These are phyloP conservation scores for Drosophila chauvacae DNA, from an alignment of 1,140 invertebrate species.

Conservation along the genomic window DNA sequence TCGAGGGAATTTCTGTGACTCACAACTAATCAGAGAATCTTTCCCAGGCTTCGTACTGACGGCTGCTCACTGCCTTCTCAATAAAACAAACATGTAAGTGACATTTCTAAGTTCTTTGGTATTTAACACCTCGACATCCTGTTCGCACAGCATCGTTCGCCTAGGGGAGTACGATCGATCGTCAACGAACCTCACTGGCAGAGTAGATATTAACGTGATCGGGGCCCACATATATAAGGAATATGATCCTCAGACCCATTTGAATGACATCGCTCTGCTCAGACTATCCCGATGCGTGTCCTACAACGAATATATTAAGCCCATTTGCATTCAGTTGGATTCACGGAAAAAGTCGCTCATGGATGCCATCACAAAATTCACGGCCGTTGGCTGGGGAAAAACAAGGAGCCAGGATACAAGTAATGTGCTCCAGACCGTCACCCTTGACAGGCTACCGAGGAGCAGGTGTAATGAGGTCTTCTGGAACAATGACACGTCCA, in stretches of 20 bases:
- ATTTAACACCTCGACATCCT: background rate
- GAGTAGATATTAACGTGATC: background rate
- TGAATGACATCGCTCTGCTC: constrained; percentile 16
- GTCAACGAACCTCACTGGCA: no score
- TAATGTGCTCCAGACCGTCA: background rate
- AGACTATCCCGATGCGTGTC: background rate
- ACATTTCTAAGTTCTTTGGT: background rate
- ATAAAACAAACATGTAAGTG: constrained; percentile 1
- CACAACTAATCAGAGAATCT: background rate
- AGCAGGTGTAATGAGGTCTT: background rate
- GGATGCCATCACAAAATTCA: background rate
- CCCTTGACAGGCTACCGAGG: background rate
- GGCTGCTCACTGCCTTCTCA: constrained; percentile 2
- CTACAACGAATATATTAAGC: background rate
- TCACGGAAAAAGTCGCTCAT: background rate
- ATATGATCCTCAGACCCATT: accelerated
- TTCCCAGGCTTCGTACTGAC: constrained; percentile 16
- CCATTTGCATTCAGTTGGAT: constrained; percentile 19
- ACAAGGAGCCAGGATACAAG: background rate
- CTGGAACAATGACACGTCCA: background rate
- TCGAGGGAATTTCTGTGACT: background rate
- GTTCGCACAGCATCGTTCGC: background rate
- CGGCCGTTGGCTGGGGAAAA: background rate
- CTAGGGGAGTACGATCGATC: constrained; percentile 2
- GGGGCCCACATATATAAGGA: background rate